Conservation (phyloP, 37 sponge, comb jelly and placozoan genomes). For the Crambe crambe region DNA sequence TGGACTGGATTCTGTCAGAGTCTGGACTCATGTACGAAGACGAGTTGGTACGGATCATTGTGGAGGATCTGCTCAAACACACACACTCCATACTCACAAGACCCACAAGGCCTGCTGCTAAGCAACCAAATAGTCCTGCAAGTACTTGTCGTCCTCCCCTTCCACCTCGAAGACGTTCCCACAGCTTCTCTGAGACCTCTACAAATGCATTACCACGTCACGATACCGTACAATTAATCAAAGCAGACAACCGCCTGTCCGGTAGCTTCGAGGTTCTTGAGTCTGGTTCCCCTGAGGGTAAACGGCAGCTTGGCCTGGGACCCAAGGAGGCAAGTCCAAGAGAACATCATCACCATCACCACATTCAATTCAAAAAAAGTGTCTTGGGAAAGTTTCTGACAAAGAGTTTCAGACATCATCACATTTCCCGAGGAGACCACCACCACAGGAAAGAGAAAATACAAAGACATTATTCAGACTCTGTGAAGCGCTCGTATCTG, state of each 20-base stretch:
- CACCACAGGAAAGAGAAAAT: too few relatives aligned
- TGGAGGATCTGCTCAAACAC: constrained; percentile 57
- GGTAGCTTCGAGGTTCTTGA: constrained; percentile 34
- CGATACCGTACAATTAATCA: not conserved
- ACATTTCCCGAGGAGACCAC: too few relatives aligned
- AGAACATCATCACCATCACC: not conserved
- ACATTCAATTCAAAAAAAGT: not conserved
- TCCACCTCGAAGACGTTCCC: constrained; percentile 19
- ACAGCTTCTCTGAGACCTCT: constrained; percentile 9
- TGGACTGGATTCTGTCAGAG: constrained; percentile 22
- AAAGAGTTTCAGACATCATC: not conserved
- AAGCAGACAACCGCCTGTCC: constrained; percentile 16
- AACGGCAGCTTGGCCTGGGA: constrained; percentile 25
- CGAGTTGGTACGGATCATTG: constrained; percentile 46
- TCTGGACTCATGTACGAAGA: constrained; percentile 58
- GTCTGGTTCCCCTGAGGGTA: constrained; percentile 28
- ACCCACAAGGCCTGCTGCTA: not conserved
- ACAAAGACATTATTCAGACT: constrained; percentile 22
- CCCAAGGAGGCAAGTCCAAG: not conserved
- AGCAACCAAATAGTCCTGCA: not conserved
- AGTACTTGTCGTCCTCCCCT: constrained; percentile 31
- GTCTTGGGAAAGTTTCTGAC: not conserved
- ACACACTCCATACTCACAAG: constrained; percentile 3
- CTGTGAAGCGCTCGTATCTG: not conserved
- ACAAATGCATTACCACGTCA: too few relatives aligned